phyloP scores from a whole-genome alignment of 2,113 vertebrate genomes.

The Crotalus helleri region DNA sequence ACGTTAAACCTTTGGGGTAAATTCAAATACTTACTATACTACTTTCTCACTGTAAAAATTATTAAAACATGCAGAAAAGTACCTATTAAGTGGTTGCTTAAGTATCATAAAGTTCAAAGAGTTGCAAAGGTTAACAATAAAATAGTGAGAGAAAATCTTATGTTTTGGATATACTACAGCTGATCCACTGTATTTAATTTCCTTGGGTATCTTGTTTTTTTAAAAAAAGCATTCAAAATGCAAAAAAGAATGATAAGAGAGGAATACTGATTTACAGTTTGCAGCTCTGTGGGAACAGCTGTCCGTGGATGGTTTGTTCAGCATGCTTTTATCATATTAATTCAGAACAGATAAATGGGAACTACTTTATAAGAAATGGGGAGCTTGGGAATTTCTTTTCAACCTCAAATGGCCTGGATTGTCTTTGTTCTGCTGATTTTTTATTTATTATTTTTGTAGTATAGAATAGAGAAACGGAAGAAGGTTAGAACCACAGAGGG shows the following conservation, averaged over 20 bases:
- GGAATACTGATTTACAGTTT: neutral
- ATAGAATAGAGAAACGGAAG: neutral
- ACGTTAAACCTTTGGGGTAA: neutral
- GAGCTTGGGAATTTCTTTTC: slow-evolving; percentile 9
- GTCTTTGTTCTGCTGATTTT: neutral
- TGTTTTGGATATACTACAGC: neutral
- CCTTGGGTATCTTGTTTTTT: neutral
- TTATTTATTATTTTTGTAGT: neutral
- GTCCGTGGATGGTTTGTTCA: slow-evolving; percentile 7
- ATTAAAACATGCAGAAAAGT: neutral
- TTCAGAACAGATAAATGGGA: slow-evolving; percentile 28
- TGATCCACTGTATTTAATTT: slow-evolving; percentile 6
- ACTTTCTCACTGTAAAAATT: neutral
- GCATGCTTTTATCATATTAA: slow-evolving; percentile 9
- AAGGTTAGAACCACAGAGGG: neutral
- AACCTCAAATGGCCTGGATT: neutral
- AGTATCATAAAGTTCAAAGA: neutral
- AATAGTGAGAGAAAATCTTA: neutral
- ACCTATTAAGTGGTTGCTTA: neutral
- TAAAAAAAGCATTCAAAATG: slow-evolving; percentile 1
- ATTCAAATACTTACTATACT: neutral
- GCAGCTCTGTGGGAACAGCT: neutral
- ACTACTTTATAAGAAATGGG: slow-evolving; percentile 11
- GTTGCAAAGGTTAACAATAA: neutral
- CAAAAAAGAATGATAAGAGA: neutral